Evolutionary conservation across 1,140 invertebrate genomes (phyloP), one percentile per base, ranked within the genome.

Genomic region (Bombus soroeensis): DNA sequence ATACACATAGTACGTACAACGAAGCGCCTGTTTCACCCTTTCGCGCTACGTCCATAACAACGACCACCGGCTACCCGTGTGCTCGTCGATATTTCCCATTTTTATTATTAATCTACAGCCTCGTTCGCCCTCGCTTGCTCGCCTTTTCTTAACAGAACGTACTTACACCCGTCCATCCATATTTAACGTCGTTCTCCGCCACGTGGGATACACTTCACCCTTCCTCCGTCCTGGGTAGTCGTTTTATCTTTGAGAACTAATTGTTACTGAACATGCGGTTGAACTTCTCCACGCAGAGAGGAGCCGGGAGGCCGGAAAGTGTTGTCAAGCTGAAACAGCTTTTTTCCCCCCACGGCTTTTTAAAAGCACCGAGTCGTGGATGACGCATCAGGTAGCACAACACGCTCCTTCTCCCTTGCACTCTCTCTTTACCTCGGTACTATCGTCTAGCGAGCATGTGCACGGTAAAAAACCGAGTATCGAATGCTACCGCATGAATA

Each of bases 401-500:
- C 80, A 70, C 39, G 34, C 39, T 43, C 18, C n/a, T 10, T 43
- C 34, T 47, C 74, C 34, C n/a, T 47, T 73, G 28, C 13, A 32
- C 32, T 15, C 57, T n/a, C 66, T 62, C 12, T 62, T n/a, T 62
- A 62, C 59, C 59, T 28, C 28, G 28, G 25, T 4, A 28, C 25
- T 34, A 28, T 13, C 34, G 71, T 73, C 39, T 47, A 34, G 43
- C 47, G 70, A 81, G 77, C 79, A 37, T 73, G 72, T 66, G 71
- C 66, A 39, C 32, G 66, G 77, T 62, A 85, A 85, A 87, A 87
- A 81, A 87, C 71, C 78, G 82, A 87, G 83, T 90, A 87, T 90
- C 86, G 79, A 87, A 83, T 85, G 79, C 71, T 85, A 81, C 73
- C 77, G 75, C 81, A 85, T 83, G 86, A 90, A 87, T 90, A 89